Base-by-base conservation (phyloP, 2,113 vertebrate species). In the Lonchura striata region DNA sequence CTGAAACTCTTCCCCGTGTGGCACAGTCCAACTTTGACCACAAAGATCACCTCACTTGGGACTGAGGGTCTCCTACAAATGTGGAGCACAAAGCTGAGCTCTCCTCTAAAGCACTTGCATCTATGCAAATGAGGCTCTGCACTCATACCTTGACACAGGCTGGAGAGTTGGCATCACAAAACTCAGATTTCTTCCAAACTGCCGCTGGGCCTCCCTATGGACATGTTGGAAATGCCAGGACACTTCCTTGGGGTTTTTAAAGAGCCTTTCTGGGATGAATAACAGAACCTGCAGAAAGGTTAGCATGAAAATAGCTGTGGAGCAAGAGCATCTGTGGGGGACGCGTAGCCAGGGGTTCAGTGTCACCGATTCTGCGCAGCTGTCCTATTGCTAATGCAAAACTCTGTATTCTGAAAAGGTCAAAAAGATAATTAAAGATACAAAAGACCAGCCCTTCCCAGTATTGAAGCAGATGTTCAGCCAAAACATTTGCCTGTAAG, bases 371-470 rank as follows among this genome's bases (percentile, higher is more conserved):
- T 72, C 74, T 71, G 66, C 2, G 18, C 71, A 88, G 82, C 85
- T 96, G 82, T 96, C 90, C 94, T 86, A 20, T 4, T 4, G 88
- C 82, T 96, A 47, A 88, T 64, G 90, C 64, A 56, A 49, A 94
- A 86, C 49, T 56, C 82, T 76, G 91, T 93, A 69, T 93, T 95
- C 78, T 84, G 95, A 96, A 96, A 96, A 86, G 94, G 92, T 95
- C 74, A 75, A 44, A 82, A 97, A 94, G 89, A 86, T 91, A 95
- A 96, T 97, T 92, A 97, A 95, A 97, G 94, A 96, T 82, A 92
- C 90, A 92, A 88, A 88, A 92, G 91, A 85, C 39, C 47, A 52
- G 39, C 71, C 68, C 72, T 76, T 88, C 68, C 64, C 56, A 46
- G 19, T 69, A 42, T 1, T 10, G 81, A 75, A 72, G 85, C 85